Conservation (phyloP, 2,113 vertebrate genomes). For the Pseudolaguvia tuberculata region DNA sequence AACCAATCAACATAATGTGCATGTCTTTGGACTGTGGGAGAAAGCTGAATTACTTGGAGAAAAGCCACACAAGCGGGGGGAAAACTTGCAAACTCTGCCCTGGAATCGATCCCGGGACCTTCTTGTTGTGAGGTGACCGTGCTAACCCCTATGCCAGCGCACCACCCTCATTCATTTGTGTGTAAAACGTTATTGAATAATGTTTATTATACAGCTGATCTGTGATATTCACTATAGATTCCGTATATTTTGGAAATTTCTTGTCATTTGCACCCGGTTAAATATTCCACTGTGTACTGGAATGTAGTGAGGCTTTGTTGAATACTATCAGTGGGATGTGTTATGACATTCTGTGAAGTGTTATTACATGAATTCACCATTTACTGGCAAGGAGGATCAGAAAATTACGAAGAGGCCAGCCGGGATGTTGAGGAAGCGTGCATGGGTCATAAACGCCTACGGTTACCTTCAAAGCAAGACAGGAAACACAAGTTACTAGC, state of each 20-base stretch:
- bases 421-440: constrained; percentile 89
- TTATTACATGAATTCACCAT: constrained; percentile 71
- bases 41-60: no score
- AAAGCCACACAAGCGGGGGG: no score
- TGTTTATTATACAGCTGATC: not conserved
- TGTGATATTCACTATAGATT: no score
- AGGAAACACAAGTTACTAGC: not conserved
- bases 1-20: no score
- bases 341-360: constrained; percentile 22
- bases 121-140: no score
- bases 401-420: constrained; percentile 94
- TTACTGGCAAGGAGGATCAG: constrained; percentile 80
- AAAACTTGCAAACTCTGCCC: no score
- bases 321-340: constrained; percentile 29
- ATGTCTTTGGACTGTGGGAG: no score
- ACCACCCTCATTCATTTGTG: no score
- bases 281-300: not conserved
- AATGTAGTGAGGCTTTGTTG: constrained; percentile 14
- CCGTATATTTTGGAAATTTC: not conserved
- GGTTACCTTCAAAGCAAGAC: constrained; percentile 73
- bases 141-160: no score
- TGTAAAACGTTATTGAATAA: not conserved
- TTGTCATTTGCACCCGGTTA: not conserved
- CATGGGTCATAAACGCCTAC: constrained; percentile 93
- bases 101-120: no score